A percentile compares a stretch with the other conserved stretches of the same genome.
Evolutionary conservation across 2,888 invertebrate species (phyloP).

Genomic region (Hipparchia sbordonii): DNA sequence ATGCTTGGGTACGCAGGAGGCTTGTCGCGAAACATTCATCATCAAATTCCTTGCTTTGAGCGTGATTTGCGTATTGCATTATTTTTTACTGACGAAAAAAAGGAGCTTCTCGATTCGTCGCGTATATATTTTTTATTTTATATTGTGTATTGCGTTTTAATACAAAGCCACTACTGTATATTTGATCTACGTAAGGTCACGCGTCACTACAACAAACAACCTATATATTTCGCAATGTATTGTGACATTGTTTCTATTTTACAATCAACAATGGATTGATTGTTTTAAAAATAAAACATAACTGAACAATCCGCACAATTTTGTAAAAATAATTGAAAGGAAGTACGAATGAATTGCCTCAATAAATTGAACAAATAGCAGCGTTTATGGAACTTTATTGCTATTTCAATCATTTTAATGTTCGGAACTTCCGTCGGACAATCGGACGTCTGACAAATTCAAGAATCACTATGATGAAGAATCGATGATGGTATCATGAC

Average conservation of each 20-base stretch:
- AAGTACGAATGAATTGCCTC: conserved; percentile 29
- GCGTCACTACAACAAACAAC: too few relatives aligned
- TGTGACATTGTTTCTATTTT: conserved; percentile 1
- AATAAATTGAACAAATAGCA: conserved; percentile 29
- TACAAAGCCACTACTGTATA: too few relatives aligned
- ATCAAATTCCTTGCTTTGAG: too few relatives aligned
- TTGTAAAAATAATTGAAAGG: conserved; percentile 33
- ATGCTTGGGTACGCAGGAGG: too few relatives aligned
- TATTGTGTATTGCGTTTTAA: too few relatives aligned
- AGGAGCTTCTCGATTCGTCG: too few relatives aligned
- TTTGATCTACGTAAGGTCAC: too few relatives aligned
- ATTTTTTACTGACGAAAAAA: too few relatives aligned
- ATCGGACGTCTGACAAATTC: conserved; percentile 15
- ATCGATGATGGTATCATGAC: not conserved
- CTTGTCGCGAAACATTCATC: too few relatives aligned
- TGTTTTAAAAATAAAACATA: conserved; percentile 21
- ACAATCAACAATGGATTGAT: conserved; percentile 5
- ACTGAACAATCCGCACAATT: conserved; percentile 23
- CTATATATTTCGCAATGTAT: not conserved
- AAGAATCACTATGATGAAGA: conserved; percentile 7
- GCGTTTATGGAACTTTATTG: conserved; percentile 31
- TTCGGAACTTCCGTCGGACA: conserved; percentile 19
- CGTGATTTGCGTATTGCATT: too few relatives aligned
- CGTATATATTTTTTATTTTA: too few relatives aligned
- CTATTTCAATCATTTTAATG: conserved; percentile 35